These are phyloP conservation scores for Pollenia griseotomentosa DNA, from an alignment of 2,888 invertebrate genomes.

Conservation along the genomic window DNA sequence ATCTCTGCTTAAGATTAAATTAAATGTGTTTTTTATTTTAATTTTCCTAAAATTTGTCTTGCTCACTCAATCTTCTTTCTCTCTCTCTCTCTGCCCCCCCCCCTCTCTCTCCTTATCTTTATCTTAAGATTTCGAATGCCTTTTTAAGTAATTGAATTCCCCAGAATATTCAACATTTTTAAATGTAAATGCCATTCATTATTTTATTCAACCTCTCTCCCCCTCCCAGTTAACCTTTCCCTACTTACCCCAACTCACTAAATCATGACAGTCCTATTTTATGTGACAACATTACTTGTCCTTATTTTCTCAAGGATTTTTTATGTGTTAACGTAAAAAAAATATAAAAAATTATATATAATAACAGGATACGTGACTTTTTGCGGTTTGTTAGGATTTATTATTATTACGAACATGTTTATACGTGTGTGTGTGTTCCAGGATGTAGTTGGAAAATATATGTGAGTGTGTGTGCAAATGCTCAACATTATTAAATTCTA, in stretches of 20 bases:
- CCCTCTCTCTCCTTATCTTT: no score
- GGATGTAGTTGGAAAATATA: not conserved
- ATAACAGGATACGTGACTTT: conserved; percentile 80
- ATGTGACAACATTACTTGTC: conserved; percentile 45
- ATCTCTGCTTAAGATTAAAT: no score
- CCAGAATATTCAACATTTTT: no score
- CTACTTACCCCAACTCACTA: not conserved
- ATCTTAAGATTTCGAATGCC: no score
- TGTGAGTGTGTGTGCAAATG: not conserved
- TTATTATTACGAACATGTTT: conserved; percentile 57
- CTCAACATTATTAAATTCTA: conserved; percentile 62
- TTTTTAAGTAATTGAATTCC: no score
- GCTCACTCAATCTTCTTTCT: no score
- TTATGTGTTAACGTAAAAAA: conserved; percentile 25
- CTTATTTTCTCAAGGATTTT: conserved; percentile 43
- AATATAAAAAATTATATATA: conserved; percentile 32
- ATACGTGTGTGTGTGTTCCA: conserved; percentile 1
- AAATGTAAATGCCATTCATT: not conserved
- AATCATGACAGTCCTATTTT: not conserved
- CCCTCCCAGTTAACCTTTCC: not conserved
- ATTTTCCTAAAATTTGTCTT: no score
- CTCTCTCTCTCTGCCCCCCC: no score
- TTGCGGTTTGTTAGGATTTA: conserved; percentile 82
- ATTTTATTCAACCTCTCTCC: not conserved
- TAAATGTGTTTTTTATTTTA: no score